phyloP scores from a whole-genome alignment of 2,113 vertebrate genomes.

The Monarcha castaneiventris region DNA sequence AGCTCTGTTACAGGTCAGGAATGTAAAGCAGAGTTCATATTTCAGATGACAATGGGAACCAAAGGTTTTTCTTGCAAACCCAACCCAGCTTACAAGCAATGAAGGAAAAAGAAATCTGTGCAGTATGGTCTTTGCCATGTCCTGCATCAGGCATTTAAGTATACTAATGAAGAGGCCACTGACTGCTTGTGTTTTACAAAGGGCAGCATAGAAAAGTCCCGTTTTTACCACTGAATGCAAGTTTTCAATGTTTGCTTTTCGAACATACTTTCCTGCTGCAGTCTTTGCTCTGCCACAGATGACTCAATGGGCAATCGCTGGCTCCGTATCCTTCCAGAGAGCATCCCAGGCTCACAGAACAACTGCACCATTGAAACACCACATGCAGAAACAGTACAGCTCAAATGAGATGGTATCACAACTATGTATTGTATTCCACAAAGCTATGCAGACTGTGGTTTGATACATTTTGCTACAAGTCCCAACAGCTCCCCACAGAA shows the following conservation, averaged over 20 bases:
- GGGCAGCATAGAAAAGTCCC: neutral
- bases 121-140: neutral
- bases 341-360: neutral
- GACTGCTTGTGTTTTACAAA: neutral
- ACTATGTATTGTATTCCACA: neutral
- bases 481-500: neutral
- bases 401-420: constrained; percentile 14
- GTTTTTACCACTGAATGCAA: neutral
- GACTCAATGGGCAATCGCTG: neutral
- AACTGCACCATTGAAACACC: neutral
- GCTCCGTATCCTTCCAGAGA: neutral
- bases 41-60: constrained; percentile 46
- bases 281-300: neutral
- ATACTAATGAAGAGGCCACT: neutral
- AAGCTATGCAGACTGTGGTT: neutral
- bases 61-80: constrained; percentile 12
- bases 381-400: neutral
- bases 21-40: constrained; percentile 47
- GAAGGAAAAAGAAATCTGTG: neutral
- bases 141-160: neutral
- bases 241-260: neutral
- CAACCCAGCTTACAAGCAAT: neutral
- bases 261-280: neutral
- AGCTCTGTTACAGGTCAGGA: constrained; percentile 53
- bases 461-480: neutral